A percentile compares a stretch with the other conserved stretches of the same genome.
Conservation (phyloP, 2,888 invertebrate genomes). For the Drosophila hamatofila region DNA sequence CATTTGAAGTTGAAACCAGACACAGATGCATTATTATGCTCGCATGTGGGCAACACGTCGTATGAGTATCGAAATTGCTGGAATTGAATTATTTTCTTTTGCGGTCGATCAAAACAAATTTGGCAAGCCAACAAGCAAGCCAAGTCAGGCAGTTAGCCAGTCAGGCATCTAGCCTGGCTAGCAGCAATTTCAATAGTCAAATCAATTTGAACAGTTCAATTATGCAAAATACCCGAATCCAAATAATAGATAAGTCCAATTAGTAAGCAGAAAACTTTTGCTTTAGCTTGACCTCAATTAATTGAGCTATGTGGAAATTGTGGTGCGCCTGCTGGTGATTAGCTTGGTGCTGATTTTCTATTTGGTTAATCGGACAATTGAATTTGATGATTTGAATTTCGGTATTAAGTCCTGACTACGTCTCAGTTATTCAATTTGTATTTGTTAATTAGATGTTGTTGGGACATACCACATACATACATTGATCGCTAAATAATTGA, state of each 20-base stretch:
- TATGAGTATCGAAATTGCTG: conserved; percentile 7
- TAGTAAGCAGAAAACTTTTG: conserved; percentile 33
- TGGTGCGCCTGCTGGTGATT: conserved; percentile 24
- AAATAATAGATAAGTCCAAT: conserved; percentile 66
- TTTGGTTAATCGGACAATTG: conserved; percentile 15
- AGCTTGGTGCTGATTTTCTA: conserved; percentile 16
- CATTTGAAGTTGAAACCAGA: conserved; percentile 1
- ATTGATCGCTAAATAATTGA: conserved; percentile 37
- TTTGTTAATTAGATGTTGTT: conserved; percentile 13
- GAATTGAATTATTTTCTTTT: conserved; percentile 33
- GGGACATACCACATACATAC: conserved; percentile 14
- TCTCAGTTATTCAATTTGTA: background rate
- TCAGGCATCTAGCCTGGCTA: background rate
- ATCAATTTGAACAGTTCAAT: conserved; percentile 61
- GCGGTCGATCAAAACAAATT: conserved; percentile 31
- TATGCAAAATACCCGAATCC: conserved; percentile 66
- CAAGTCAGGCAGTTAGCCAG: too few species aligned
- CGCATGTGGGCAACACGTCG: conserved; percentile 3
- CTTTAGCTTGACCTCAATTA: conserved; percentile 17
- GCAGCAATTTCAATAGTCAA: conserved; percentile 37
- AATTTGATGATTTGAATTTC: conserved; percentile 1
- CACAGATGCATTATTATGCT: conserved; percentile 5
- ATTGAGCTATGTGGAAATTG: conserved; percentile 25
- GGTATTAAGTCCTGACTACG: background rate
- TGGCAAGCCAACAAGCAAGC: conserved; percentile 3